phyloP scores from a whole-genome alignment of 2,797 vertebrate species.

The Tragelaphus oryx region DNA sequence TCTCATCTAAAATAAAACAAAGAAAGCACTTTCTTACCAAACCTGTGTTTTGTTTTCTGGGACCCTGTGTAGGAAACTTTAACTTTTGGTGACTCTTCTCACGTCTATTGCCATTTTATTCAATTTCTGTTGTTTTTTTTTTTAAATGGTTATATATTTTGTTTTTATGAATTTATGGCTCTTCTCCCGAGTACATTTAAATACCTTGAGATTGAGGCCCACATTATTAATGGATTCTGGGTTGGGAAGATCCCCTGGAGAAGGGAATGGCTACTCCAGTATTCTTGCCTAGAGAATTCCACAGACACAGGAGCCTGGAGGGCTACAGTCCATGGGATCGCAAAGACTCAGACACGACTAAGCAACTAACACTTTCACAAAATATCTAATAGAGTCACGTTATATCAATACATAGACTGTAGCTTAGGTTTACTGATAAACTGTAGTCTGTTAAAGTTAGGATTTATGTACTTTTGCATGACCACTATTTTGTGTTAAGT shows the following conservation, averaged over 20 bases:
- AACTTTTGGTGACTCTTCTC: background rate
- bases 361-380: background rate
- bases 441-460: background rate
- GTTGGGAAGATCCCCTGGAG: background rate
- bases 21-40: background rate
- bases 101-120: background rate
- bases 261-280: background rate
- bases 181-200: background rate
- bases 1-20: background rate
- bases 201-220: background rate
- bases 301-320: background rate
- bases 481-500: background rate
- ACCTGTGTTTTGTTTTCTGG: background rate
- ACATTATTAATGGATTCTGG: background rate
- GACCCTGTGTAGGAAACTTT: background rate
- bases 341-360: rapidly evolving
- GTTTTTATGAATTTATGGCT: background rate
- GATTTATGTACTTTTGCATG: background rate
- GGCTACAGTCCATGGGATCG: rapidly evolving
- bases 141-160: background rate
- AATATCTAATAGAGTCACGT: too few relatives aligned
- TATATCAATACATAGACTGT: background rate
- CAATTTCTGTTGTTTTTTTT: background rate
- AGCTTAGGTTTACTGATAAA: background rate
- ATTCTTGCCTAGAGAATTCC: background rate